Evolutionary conservation across 2,888 invertebrate species (phyloP).

Genomic region (Lasioglossum malachurum): DNA sequence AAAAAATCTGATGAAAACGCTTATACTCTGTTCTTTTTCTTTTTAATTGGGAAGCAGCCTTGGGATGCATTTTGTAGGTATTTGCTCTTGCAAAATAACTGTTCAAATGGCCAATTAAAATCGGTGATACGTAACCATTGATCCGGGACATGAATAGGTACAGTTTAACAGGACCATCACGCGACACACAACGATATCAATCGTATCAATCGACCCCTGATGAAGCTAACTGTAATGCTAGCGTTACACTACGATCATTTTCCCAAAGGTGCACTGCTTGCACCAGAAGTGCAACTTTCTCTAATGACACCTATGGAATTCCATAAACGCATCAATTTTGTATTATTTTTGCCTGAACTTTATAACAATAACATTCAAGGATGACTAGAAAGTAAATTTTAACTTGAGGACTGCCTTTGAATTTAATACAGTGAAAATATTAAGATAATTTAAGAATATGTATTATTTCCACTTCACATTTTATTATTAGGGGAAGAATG

Average conservation of each 20-base stretch:
- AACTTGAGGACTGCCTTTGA: too few relatives aligned
- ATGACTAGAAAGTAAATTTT: neutral
- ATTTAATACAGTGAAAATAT: neutral
- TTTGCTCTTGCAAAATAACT: neutral
- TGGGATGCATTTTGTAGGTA: neutral
- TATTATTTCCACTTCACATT: neutral
- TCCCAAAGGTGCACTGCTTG: constrained; percentile 6
- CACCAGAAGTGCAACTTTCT: neutral
- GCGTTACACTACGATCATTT: neutral
- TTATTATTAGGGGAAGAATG: too few relatives aligned
- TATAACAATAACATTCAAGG: neutral
- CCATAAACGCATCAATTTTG: neutral
- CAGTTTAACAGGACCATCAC: neutral
- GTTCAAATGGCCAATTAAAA: constrained; percentile 6
- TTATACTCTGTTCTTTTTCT: neutral
- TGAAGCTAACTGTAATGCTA: constrained; percentile 6
- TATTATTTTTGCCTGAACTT: neutral
- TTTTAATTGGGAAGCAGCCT: neutral
- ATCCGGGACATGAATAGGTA: neutral
- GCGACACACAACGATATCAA: neutral
- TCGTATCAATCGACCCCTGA: neutral
- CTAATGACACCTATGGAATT: neutral
- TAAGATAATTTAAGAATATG: neutral
- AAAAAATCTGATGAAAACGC: neutral
- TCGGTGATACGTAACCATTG: neutral